Evolutionary conservation across 1,140 invertebrate genomes (phyloP).

Genomic region (Drosophila trapezifrons): DNA sequence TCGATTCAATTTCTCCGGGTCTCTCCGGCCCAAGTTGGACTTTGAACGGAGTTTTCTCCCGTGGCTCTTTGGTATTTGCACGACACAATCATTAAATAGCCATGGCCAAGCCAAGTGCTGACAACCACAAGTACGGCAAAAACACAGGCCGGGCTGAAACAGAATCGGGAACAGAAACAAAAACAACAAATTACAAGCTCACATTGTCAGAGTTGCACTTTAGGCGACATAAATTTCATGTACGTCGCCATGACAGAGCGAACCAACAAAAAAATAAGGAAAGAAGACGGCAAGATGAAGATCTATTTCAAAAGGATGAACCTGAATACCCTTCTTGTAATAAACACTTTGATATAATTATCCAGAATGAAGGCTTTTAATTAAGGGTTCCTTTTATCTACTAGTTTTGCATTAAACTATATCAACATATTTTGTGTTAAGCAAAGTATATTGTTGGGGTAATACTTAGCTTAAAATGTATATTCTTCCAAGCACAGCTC

Average conservation of each 20-base stretch:
- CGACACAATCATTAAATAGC: constrained; percentile 82
- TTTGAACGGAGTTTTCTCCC: constrained; percentile 18
- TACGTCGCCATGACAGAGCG: constrained; percentile 53
- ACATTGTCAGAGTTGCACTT: constrained; percentile 81
- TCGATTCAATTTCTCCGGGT: constrained; percentile 24
- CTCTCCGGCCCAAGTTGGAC: constrained; percentile 8
- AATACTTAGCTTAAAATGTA: no score
- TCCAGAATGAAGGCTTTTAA: no score
- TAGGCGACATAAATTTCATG: constrained; percentile 81
- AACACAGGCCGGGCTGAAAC: constrained; percentile 3
- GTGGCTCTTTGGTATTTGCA: constrained; percentile 66
- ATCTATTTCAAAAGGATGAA: no score
- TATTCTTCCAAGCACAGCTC: no score
- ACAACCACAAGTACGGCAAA: constrained; percentile 55
- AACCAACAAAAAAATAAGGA: constrained; percentile 1
- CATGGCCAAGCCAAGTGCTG: constrained; percentile 79
- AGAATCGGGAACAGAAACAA: constrained; percentile 29
- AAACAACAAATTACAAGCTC: constrained; percentile 80
- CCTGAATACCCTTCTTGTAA: background rate
- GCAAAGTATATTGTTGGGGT: no score
- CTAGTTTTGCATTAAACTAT: no score
- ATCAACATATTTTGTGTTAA: no score
- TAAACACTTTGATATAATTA: no score
- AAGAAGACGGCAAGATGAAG: constrained; percentile 19
- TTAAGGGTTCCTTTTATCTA: no score